A percentile compares a stretch with the other conserved stretches of the same genome.
Evolutionary conservation across 2,113 vertebrate species (phyloP).

Genomic region (Rhodinocichla rosea): DNA sequence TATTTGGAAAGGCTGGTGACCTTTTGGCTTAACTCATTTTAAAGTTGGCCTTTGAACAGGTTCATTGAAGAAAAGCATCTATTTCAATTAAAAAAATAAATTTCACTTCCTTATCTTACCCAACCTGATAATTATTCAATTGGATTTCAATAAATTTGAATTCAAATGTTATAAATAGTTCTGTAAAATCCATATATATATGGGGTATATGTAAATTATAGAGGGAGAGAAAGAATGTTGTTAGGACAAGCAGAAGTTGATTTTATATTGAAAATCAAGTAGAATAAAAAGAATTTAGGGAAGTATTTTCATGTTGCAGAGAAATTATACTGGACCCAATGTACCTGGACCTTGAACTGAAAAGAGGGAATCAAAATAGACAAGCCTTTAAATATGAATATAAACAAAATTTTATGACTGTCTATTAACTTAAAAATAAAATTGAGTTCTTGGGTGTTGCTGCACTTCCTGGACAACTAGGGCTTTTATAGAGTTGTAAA

Average conservation of each 20-base stretch:
- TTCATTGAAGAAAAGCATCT: neutral
- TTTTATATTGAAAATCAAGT: neutral
- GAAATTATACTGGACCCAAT: neutral
- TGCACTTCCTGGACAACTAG: neutral
- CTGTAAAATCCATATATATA: neutral
- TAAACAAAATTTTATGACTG: neutral
- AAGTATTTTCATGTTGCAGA: neutral
- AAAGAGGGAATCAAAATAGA: neutral
- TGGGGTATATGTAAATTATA: neutral
- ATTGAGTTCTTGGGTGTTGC: neutral
- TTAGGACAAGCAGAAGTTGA: neutral
- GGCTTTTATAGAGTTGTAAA: neutral
- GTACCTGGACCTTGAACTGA: neutral
- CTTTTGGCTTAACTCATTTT: neutral
- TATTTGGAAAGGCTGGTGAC: neutral
- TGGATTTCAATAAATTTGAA: neutral
- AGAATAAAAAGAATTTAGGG: neutral
- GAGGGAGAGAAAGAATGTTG: neutral
- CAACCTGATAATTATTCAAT: neutral
- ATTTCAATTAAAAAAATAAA: neutral
- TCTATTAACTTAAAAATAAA: neutral
- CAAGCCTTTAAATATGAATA: neutral
- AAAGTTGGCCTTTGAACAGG: neutral
- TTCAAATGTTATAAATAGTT: neutral
- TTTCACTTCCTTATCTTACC: neutral